Evolutionary conservation across 2,797 vertebrate species (phyloP).

Genomic region (Notamacropus eugenii): DNA sequence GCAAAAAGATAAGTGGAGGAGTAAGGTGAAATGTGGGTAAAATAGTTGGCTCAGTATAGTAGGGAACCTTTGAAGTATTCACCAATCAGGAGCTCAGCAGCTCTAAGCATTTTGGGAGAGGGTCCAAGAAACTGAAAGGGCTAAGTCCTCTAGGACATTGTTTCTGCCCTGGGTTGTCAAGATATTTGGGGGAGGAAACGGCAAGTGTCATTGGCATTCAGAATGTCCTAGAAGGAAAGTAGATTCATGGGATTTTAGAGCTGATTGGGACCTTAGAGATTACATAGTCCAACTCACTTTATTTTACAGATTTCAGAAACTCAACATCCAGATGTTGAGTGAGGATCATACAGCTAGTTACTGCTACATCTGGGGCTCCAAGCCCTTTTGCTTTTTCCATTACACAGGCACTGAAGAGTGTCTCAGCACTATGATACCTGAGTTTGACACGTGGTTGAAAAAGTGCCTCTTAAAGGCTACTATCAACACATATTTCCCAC

Average conservation of each 20-base stretch:
- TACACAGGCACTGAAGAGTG: not conserved
- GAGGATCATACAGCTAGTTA: not conserved
- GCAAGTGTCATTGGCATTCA: not conserved
- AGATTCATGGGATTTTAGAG: not conserved
- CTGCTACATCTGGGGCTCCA: not conserved
- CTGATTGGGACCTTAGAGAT: not conserved
- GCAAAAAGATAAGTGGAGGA: not conserved
- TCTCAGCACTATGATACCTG: not conserved
- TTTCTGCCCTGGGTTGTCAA: not conserved
- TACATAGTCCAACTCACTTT: not conserved
- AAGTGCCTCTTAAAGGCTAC: not conserved
- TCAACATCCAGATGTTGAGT: not conserved
- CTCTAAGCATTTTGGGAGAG: not conserved
- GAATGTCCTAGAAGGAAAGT: not conserved
- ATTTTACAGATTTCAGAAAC: not conserved
- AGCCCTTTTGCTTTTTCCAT: not conserved
- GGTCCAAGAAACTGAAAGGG: not conserved
- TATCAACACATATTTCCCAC: fast-evolving
- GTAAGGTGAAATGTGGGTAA: not conserved
- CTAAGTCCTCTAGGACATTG: not conserved
- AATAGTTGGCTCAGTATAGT: not conserved
- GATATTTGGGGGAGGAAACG: not conserved
- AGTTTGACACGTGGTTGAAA: not conserved
- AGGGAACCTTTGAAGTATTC: not conserved
- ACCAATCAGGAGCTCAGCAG: not conserved